Conservation (phyloP, 2,797 vertebrate species). For the Fundulus diaphanus region DNA sequence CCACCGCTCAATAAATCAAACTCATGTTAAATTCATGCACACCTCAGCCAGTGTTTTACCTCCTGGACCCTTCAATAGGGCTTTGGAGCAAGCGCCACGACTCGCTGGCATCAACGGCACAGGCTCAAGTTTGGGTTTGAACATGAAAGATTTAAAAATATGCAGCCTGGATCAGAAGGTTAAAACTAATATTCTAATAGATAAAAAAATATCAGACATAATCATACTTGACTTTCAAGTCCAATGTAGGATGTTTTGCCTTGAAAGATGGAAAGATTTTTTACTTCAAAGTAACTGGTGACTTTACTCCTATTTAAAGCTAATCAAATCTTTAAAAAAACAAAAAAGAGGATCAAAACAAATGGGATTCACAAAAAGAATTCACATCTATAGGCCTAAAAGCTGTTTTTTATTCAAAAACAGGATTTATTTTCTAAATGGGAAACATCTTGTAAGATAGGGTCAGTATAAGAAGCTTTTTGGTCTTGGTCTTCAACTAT, state of each 20-base stretch:
- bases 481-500: background rate
- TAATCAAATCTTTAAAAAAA: background rate
- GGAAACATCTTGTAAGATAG: background rate
- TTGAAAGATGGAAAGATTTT: background rate
- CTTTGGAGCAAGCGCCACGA: background rate
- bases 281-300: background rate
- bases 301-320: background rate
- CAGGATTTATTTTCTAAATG: background rate
- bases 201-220: background rate
- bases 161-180: background rate
- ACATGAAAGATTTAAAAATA: background rate
- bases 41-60: slow-evolving; percentile 61
- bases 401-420: background rate
- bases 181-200: background rate
- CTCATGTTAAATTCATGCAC: slow-evolving; percentile 73
- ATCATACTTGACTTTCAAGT: too few relatives aligned
- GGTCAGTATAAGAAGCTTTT: background rate
- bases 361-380: background rate
- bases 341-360: background rate
- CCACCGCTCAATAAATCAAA: slow-evolving; percentile 66
- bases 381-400: background rate
- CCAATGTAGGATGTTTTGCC: too few relatives aligned
- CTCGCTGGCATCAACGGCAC: background rate
- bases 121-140: background rate
- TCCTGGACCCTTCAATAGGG: slow-evolving; percentile 9